phyloP scores from a whole-genome alignment of 1,140 invertebrate species.

The Neocloeon triangulifer region DNA sequence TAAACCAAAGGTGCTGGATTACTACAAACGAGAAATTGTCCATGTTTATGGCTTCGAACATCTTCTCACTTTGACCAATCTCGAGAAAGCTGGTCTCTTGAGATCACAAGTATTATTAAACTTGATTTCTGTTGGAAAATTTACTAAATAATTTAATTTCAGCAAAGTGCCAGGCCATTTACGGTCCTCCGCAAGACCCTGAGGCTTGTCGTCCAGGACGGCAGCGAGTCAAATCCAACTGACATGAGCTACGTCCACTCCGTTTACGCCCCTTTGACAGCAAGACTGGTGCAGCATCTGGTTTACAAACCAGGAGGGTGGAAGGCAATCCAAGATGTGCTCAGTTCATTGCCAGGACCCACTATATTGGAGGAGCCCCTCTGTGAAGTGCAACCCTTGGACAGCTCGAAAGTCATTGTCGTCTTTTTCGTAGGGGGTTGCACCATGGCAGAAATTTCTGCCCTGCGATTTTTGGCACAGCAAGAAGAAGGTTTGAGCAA shows the following conservation, averaged over 20 bases:
- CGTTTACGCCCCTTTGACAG: slow-evolving; percentile 83
- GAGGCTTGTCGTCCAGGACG: slow-evolving; percentile 66
- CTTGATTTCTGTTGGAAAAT: too few relatives aligned
- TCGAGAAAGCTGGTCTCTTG: slow-evolving; percentile 72
- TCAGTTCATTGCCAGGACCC: slow-evolving; percentile 38
- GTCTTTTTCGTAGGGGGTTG: slow-evolving; percentile 93
- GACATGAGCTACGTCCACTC: slow-evolving; percentile 88
- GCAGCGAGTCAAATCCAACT: slow-evolving; percentile 56
- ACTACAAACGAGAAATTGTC: slow-evolving; percentile 79
- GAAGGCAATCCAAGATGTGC: slow-evolving; percentile 41
- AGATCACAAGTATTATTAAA: slow-evolving; percentile 38
- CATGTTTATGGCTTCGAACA: slow-evolving; percentile 81
- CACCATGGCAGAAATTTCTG: slow-evolving; percentile 87
- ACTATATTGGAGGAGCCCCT: slow-evolving; percentile 13
- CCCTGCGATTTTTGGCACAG: slow-evolving; percentile 72
- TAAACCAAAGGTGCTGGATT: slow-evolving; percentile 71
- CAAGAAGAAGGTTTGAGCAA: slow-evolving; percentile 57
- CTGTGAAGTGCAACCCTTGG: slow-evolving; percentile 11
- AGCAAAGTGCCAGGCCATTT: slow-evolving; percentile 16
- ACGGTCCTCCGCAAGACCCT: slow-evolving; percentile 32
- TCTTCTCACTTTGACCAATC: slow-evolving; percentile 57
- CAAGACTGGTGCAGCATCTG: slow-evolving; percentile 68
- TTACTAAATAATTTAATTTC: too few relatives aligned
- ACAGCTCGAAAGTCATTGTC: slow-evolving; percentile 55
- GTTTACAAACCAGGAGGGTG: slow-evolving; percentile 62